Base-by-base conservation (phyloP, 2,113 vertebrate genomes). In the Ahaetulla prasina region DNA sequence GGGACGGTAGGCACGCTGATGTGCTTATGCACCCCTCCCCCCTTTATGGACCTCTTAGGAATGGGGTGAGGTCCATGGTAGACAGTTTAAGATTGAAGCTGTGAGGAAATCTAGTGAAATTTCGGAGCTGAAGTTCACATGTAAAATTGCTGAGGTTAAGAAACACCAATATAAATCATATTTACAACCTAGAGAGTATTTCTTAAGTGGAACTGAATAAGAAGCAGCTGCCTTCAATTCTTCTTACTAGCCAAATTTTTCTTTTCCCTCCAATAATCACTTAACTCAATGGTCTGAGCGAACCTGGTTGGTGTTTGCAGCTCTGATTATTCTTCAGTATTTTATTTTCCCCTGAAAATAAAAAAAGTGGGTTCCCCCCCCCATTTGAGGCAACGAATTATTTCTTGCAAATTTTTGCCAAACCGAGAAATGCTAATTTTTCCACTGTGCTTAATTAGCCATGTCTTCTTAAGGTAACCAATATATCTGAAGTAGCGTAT, bases 391-490 rank as follows among this genome's bases (percentile, higher is more conserved):
- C 8, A n/a, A 94, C 90, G 60, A 2, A 39, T 85, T 60, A 16
- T 50, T 88, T 8, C 0, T 25, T 0, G 55, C 93, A 45, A 47
- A 52, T 93, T 94, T 68, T 90, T 95, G 53, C 55, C 89, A 93
- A 92, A 93, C n/a, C 30, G 63, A 93, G 39, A 18, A 0, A 0
- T 39, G 85, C 95, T 95, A 90, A 88, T 88, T 92, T 94, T 94
- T 89, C n/a, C 85, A n/a, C n/a, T 45, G 89, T 95, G 93, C 89
- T 49, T 93, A 39, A 16, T 47, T 47, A 91, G 87, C 90, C 95
- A 91, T 94, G 86, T 10, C 92, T 95, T 96, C 94, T 95, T 92
- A 91, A 88, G 93, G 92, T 91, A 45, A 88, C 63, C 0, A 9
- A 60, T 4, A 60, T 3, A 87, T 93, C 92, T 55, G 4, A 1